Evolutionary conservation across 2,113 vertebrate species (phyloP).

Genomic region (Sturnus vulgaris): DNA sequence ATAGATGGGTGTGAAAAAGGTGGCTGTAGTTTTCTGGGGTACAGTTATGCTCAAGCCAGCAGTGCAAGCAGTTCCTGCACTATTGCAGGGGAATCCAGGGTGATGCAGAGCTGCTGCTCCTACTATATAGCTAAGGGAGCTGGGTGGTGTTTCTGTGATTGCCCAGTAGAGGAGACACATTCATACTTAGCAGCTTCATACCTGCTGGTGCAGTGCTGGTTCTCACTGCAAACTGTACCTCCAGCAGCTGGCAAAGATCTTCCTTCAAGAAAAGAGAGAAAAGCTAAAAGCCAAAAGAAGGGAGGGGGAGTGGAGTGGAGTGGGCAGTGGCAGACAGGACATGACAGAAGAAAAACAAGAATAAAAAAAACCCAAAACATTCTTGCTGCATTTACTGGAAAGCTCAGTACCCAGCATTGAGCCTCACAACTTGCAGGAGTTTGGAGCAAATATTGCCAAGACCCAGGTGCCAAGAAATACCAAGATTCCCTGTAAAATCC

Average conservation of each 20-base stretch:
- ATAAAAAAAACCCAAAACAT: background rate
- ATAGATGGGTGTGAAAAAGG: background rate
- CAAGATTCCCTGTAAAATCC: background rate
- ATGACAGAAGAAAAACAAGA: background rate
- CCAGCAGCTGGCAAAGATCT: background rate
- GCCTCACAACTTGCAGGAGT: background rate
- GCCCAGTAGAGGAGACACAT: background rate
- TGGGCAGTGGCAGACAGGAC: background rate
- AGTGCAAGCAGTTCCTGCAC: background rate
- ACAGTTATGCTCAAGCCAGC: background rate
- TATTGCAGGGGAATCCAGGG: rapidly evolving
- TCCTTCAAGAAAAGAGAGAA: background rate
- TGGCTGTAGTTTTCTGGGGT: background rate
- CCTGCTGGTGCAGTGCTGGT: background rate
- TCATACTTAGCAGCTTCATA: background rate
- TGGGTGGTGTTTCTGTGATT: background rate
- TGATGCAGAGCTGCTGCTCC: background rate
- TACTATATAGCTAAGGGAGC: background rate
- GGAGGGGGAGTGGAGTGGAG: rapidly evolving
- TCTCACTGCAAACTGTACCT: background rate
- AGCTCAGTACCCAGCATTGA: background rate
- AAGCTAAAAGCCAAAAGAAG: background rate
- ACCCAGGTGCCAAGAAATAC: background rate
- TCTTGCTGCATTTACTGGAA: background rate
- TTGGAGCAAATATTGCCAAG: background rate